Base-by-base conservation (phyloP, 1,140 invertebrate species). In the Macrosteles quadrilineatus region DNA sequence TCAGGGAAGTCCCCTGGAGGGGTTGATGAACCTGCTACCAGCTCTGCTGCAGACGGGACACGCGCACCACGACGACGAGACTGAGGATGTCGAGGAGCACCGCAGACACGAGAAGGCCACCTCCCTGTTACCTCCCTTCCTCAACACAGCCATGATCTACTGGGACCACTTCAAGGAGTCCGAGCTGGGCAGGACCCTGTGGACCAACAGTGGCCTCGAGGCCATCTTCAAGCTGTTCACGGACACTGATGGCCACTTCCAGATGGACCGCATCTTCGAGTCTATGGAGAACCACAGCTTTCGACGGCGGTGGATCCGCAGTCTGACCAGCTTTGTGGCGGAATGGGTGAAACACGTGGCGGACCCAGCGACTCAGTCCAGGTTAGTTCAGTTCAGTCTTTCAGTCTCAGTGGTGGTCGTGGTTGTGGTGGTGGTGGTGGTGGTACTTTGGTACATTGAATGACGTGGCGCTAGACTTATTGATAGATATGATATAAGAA, bases 81-180 rank as follows among this genome's bases (percentile, higher is more conserved):
- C 73, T 14, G 76, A 77, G 23, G 84, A 85, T 73, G 80, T 80
- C 0, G 76, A 85, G 45, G 80, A 80, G 76, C 76, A 77, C 69
- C 82, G 79, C 32, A 85, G 85, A 36, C 84, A 87, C 43, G 85
- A 87, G 27, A 89, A 92, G 72, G 85, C 85, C n/a, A 70, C 76
- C 4, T 67, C 73, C 2, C 87, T 88, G 71, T 78, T 92, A 70
- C 90, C 91, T 0, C 91, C 91, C 0, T 83, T 92, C 74, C 74
- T 93, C 40, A 91, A 91, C 74, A 89, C 88, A 66, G 73, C 87
- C 0, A 90, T 92, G 75, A 78, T 91, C 0, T 86, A 90, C 74
- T 92, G 90, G 87, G 90, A 92, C 71, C 86, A 91, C 53, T 92
- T 93, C 75, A 87, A 89, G 3, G 88, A 89, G 76, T 92, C 91